A percentile compares a stretch with the other conserved stretches of the same genome.
Conservation (phyloP, 1,140 invertebrate genomes). For the Listronotus oregonensis region DNA sequence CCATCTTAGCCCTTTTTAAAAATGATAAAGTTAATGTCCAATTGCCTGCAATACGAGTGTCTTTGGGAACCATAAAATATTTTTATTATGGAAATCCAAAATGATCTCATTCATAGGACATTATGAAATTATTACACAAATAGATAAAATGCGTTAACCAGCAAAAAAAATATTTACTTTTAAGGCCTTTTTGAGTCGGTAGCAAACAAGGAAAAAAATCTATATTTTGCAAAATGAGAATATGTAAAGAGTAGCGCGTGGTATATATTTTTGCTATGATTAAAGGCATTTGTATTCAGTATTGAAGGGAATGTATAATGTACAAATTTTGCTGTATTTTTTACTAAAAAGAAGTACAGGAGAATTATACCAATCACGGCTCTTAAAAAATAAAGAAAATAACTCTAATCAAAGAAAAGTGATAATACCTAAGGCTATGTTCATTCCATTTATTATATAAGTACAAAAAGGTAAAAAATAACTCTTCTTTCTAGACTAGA, state of each 20-base stretch:
- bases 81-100: too few relatives aligned
- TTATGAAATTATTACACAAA: not conserved
- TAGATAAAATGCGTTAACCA: not conserved
- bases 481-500: constrained; percentile 9
- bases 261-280: constrained; percentile 43
- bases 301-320: constrained; percentile 14
- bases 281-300: constrained; percentile 34
- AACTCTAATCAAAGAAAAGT: constrained; percentile 11
- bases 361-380: not conserved
- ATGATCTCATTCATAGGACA: too few relatives aligned
- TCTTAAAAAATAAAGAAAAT: not conserved
- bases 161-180: not conserved
- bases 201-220: constrained; percentile 16
- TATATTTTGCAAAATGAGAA: constrained; percentile 38
- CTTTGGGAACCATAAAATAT: too few relatives aligned
- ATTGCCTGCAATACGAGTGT: too few relatives aligned
- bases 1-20: too few relatives aligned
- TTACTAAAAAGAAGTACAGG: not conserved
- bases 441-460: constrained; percentile 17
- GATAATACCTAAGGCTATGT: constrained; percentile 3
- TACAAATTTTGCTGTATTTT: constrained; percentile 18
- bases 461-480: constrained; percentile 14
- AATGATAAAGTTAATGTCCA: too few relatives aligned
- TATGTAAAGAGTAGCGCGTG: constrained; percentile 29
- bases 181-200: too few relatives aligned